These are phyloP conservation scores for Acleris sparsana DNA, from an alignment of 2,888 invertebrate genomes.

Conservation along the genomic window DNA sequence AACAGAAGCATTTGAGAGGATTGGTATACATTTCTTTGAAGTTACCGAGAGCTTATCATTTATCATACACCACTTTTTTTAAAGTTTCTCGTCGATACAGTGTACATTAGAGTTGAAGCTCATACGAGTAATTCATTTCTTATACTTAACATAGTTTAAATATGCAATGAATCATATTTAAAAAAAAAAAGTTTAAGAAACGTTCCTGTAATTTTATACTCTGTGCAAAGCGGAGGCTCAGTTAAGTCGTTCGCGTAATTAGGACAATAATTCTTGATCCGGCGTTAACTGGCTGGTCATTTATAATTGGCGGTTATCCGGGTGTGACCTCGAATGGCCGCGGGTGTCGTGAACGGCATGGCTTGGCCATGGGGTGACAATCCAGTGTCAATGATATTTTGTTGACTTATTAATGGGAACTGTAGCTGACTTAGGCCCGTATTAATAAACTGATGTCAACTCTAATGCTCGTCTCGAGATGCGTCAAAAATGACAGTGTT, in stretches of 20 bases:
- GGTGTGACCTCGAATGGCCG: conserved; percentile 10
- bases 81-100: no score
- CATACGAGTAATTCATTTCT: no score
- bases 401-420: no score
- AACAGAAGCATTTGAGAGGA: no score
- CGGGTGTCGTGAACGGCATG: not conserved
- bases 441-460: no score
- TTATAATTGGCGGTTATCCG: conserved; percentile 23
- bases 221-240: conserved; percentile 6
- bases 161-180: not conserved
- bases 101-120: no score
- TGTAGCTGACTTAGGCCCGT: no score
- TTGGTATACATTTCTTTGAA: no score
- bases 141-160: not conserved
- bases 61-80: no score
- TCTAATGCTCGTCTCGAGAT: no score
- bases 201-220: not conserved
- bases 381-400: not conserved
- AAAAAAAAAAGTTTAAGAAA: not conserved
- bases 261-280: conserved; percentile 36
- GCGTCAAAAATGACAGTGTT: no score
- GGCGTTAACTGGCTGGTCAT: conserved; percentile 17
- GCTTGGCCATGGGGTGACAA: not conserved
- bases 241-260: conserved; percentile 34
- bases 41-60: no score